These are phyloP conservation scores for Tenodera sinensis DNA, from an alignment of 2,888 invertebrate species.

Conservation along the genomic window DNA sequence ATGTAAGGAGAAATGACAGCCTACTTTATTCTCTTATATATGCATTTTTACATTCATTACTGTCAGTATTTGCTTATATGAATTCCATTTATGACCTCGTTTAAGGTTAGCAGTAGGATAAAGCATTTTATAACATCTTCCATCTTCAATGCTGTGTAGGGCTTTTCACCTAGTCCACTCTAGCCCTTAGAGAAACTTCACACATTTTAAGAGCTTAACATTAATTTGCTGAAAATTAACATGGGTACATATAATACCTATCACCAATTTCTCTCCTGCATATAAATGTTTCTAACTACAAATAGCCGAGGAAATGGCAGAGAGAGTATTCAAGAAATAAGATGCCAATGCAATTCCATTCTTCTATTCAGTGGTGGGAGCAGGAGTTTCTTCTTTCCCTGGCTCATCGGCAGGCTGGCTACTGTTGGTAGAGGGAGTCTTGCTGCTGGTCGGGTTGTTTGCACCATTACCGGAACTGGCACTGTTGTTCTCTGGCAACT, in stretches of 20 bases:
- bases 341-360: not conserved
- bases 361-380: conserved; percentile 20
- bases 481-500: conserved; percentile 11
- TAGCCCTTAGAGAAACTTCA: not conserved
- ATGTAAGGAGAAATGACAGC: not conserved
- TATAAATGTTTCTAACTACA: conserved; percentile 18
- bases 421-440: not conserved
- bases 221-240: not conserved
- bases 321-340: not conserved
- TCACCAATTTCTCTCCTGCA: not conserved
- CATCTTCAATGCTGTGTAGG: not conserved
- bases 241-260: not conserved
- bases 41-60: not conserved
- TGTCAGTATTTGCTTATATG: not conserved
- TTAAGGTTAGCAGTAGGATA: not conserved
- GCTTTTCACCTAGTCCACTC: not conserved
- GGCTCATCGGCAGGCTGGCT: conserved; percentile 17
- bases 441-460: conserved; percentile 5
- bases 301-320: not conserved
- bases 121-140: not conserved
- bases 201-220: not conserved
- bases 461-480: not conserved
- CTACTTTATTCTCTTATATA: not conserved
- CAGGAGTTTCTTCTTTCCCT: conserved; percentile 23
- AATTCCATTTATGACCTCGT: not conserved